Evolutionary conservation across 2,113 vertebrate species (phyloP), one percentile per base, ranked within the genome.

Genomic region (Triplophysa siluroides): DNA sequence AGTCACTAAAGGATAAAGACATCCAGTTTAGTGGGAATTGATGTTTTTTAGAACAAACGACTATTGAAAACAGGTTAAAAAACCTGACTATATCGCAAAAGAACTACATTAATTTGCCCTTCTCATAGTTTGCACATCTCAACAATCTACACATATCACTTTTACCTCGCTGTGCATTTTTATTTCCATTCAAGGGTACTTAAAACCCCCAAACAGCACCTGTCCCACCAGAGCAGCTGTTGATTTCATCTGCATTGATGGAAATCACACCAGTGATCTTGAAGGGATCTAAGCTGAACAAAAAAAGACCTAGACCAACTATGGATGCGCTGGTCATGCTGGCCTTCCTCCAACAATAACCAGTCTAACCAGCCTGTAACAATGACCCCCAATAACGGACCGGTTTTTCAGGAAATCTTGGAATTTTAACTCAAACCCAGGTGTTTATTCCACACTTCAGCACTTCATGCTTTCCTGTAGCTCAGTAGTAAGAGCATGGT

Each of bases 211-310:
- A 24, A 76, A 84, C 87, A 86, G 68, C 82, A 83, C 88, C 91
- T 92, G 91, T 90, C 92, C 85, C 64, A 58, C 9, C 54, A 11
- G 58, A 83, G 81, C 90, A 92, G 90, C 90, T 92, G 92, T 81
- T 78, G 24, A 71, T 84, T 84, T 86, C 43, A 14, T 63, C 78
- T 80, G 69, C 72, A 65, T 41, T 21, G 78, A 33, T 80, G 61
- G 72, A 24, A 75, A 78, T 76, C 62, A 70, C 54, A 64, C 78
- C 52, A 54, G 80, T 66, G 54, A 47, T 63, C 62, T 41, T 4
- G 63, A 65, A 56, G 21, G 66, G 79, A 43, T 52, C n/a, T 29
- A 72, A 68, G 73, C 38, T 50, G 64, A 4, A 18, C 26, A 47
- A 77, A 68, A n/a, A 12, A 18, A 70, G 19, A 21, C 19, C 54